Conservation (phyloP, 2,797 vertebrate genomes). For the Moxostoma hubbsi region DNA sequence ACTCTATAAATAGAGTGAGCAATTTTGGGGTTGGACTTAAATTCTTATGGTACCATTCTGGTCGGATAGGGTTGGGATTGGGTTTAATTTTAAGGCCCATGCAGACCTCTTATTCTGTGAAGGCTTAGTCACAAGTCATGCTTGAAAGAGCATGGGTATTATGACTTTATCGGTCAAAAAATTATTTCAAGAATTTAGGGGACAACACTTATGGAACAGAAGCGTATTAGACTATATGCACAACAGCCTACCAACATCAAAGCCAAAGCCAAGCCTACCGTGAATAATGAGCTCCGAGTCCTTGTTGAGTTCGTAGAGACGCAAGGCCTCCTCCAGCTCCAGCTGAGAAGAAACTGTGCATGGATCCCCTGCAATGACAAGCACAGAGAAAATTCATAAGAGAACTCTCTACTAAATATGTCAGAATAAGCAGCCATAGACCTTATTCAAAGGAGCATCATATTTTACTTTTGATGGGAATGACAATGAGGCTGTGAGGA, state of each 20-base stretch:
- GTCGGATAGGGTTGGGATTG: too few species aligned
- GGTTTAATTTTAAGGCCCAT: too few species aligned
- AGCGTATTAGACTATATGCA: neutral
- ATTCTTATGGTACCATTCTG: too few species aligned
- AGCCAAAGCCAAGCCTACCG: constrained; percentile 73
- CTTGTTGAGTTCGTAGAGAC: constrained; percentile 97
- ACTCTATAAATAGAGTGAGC: too few species aligned
- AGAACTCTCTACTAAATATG: constrained; percentile 8
- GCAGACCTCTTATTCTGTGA: too few species aligned
- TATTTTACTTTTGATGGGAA: too few species aligned
- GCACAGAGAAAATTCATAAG: constrained; percentile 36
- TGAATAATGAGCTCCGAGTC: constrained; percentile 98
- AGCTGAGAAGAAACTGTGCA: constrained; percentile 98
- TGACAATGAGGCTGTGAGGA: too few species aligned
- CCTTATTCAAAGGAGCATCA: too few species aligned
- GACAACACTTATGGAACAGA: neutral
- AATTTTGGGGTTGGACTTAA: too few species aligned
- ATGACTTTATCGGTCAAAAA: neutral
- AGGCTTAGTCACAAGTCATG: neutral
- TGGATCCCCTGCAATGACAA: constrained; percentile 86
- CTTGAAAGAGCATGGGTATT: neutral
- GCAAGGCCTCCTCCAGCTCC: constrained; percentile 96
- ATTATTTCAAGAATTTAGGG: neutral
- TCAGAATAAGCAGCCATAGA: constrained; percentile 21
- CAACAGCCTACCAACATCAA: constrained; percentile 26